Conservation (phyloP, 2,888 invertebrate species). For the Drosophila barbarae region DNA sequence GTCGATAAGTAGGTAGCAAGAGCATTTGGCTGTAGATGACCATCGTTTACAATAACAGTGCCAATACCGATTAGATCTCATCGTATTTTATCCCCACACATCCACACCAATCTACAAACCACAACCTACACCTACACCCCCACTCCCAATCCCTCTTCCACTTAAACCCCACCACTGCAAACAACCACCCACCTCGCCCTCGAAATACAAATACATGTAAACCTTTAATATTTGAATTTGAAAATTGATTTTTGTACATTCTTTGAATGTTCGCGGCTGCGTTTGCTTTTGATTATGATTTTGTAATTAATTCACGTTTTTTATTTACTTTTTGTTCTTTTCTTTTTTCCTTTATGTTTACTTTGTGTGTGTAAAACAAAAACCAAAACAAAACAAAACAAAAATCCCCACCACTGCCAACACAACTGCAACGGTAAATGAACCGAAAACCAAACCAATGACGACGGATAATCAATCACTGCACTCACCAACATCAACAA, state of each 20-base stretch:
- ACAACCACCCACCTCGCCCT: background rate
- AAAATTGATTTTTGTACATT: constrained; percentile 11
- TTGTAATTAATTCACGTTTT: constrained; percentile 65
- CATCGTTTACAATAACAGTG: constrained; percentile 18
- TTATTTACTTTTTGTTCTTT: constrained; percentile 61
- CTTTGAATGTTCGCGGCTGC: constrained; percentile 21
- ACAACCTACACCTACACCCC: constrained; percentile 4
- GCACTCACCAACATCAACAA: constrained; percentile 43
- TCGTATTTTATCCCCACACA: constrained; percentile 21
- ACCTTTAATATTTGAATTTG: constrained; percentile 8
- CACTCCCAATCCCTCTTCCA: background rate
- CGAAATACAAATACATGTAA: constrained; percentile 3
- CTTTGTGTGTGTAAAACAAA: constrained; percentile 58
- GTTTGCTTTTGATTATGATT: constrained; percentile 46
- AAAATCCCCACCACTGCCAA: constrained; percentile 33
- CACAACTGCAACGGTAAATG: constrained; percentile 39
- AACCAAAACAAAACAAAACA: constrained; percentile 29
- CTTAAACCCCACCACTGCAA: background rate
- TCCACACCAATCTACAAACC: constrained; percentile 11
- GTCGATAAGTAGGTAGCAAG: constrained; percentile 37
- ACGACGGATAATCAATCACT: constrained; percentile 42
- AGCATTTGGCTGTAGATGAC: constrained; percentile 35
- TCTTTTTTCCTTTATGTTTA: constrained; percentile 65
- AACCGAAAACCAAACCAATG: constrained; percentile 31
- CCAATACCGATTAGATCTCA: constrained; percentile 27